Percentiles rank a stretch among this genome's conserved stretches.
phyloP scores from a whole-genome alignment of 2,888 invertebrate species.

The Hydrotaea cyrtoneurina region DNA sequence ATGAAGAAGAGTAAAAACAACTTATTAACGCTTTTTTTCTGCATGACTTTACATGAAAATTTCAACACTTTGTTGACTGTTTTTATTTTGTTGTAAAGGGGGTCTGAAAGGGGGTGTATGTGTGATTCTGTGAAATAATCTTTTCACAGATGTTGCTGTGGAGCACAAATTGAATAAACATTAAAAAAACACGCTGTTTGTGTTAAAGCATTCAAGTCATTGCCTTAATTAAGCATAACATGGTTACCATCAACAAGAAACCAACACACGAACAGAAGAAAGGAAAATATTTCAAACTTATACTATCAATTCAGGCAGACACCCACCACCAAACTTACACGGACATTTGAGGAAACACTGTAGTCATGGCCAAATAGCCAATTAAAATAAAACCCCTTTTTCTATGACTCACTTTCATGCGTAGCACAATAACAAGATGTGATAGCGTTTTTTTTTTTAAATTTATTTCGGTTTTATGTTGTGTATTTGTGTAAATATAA shows the following conservation, averaged over 20 bases:
- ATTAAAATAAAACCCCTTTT: neutral
- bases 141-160: neutral
- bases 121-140: neutral
- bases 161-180: conserved; percentile 16
- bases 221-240: conserved; percentile 76
- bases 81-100: neutral
- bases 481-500: neutral
- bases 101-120: too few relatives aligned
- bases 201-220: conserved; percentile 67
- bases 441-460: neutral
- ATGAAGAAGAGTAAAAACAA: neutral
- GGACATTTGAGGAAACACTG: neutral
- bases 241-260: conserved; percentile 54
- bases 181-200: conserved; percentile 11
- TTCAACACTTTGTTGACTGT: conserved; percentile 29
- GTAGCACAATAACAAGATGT: neutral
- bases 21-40: conserved; percentile 52
- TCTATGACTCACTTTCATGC: neutral
- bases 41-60: conserved; percentile 50
- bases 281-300: neutral
- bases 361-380: conserved; percentile 19
- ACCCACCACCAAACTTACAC: neutral
- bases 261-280: neutral
- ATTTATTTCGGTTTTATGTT: neutral
- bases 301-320: neutral